Evolutionary conservation across 2,888 invertebrate genomes (phyloP).

Genomic region (Beris morrisii): DNA sequence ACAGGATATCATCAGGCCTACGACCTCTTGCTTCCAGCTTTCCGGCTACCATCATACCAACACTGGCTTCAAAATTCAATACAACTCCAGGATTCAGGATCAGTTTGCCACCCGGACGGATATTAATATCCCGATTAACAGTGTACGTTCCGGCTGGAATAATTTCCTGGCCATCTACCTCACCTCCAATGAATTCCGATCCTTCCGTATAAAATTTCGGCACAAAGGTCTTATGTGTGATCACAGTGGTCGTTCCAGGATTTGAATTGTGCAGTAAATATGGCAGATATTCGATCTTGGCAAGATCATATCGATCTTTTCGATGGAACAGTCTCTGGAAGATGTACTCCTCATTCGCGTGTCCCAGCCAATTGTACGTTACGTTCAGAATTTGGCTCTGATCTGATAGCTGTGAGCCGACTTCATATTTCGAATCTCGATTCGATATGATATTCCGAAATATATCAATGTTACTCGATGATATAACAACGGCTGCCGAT

Average conservation of each 20-base stretch:
- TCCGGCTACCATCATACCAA: conserved; percentile 97
- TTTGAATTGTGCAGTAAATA: conserved; percentile 88
- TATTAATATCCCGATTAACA: conserved; percentile 92
- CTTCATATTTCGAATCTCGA: conserved; percentile 86
- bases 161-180: conserved; percentile 88
- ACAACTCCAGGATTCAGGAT: conserved; percentile 86
- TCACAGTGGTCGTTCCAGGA: conserved; percentile 81
- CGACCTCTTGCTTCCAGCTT: conserved; percentile 81
- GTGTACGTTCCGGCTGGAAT: conserved; percentile 83
- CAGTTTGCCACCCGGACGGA: conserved; percentile 89
- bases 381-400: conserved; percentile 94
- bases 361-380: conserved; percentile 92
- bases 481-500: conserved; percentile 88
- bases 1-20: conserved; percentile 75
- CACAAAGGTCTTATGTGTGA: conserved; percentile 74
- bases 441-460: conserved; percentile 91
- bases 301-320: conserved; percentile 92
- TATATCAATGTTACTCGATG: conserved; percentile 86
- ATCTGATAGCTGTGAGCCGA: conserved; percentile 92
- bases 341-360: conserved; percentile 70
- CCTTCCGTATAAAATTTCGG: conserved; percentile 75
- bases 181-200: conserved; percentile 79
- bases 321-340: conserved; percentile 78
- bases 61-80: conserved; percentile 85
- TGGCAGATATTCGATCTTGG: conserved; percentile 88